Percentiles rank a stretch among this genome's conserved stretches.
These are phyloP conservation scores for Heliconius nattereri DNA, from an alignment of 1,140 invertebrate genomes.

Conservation along the genomic window DNA sequence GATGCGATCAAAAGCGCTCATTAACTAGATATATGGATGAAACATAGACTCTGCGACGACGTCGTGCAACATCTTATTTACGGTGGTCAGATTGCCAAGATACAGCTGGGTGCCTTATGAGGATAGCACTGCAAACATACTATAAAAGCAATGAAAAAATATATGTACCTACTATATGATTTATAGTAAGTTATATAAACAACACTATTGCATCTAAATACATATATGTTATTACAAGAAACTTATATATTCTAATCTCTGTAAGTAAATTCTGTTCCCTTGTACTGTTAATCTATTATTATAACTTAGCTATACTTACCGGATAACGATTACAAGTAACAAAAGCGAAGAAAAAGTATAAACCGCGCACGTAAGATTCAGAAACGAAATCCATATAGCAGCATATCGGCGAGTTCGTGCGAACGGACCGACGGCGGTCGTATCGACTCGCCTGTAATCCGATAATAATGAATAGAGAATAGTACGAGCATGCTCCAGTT, in stretches of 20 bases:
- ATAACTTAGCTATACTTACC: constrained; percentile 13
- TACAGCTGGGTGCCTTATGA: constrained; percentile 65
- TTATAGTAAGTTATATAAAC: background rate
- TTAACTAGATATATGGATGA: constrained; percentile 78
- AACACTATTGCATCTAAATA: background rate
- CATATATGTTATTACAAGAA: background rate
- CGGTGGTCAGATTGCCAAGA: constrained; percentile 66
- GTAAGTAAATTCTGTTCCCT: background rate
- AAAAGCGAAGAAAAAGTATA: constrained; percentile 39
- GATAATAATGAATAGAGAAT: constrained; percentile 79
- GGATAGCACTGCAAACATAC: constrained; percentile 26
- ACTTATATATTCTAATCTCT: background rate
- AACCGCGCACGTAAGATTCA: constrained; percentile 48
- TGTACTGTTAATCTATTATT: constrained; percentile 7
- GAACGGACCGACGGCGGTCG: constrained; percentile 52
- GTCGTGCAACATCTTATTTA: constrained; percentile 73
- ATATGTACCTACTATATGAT: background rate
- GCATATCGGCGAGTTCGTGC: constrained; percentile 72
- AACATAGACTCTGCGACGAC: constrained; percentile 67
- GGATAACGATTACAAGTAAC: constrained; percentile 39
- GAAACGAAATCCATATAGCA: constrained; percentile 51
- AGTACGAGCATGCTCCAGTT: constrained; percentile 65
- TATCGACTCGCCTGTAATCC: constrained; percentile 69
- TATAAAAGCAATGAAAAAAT: background rate
- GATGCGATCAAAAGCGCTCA: constrained; percentile 69